Percentiles rank a stretch among this genome's conserved stretches.
Conservation (phyloP, 2,113 vertebrate species). For the Pangasianodon gigas region DNA sequence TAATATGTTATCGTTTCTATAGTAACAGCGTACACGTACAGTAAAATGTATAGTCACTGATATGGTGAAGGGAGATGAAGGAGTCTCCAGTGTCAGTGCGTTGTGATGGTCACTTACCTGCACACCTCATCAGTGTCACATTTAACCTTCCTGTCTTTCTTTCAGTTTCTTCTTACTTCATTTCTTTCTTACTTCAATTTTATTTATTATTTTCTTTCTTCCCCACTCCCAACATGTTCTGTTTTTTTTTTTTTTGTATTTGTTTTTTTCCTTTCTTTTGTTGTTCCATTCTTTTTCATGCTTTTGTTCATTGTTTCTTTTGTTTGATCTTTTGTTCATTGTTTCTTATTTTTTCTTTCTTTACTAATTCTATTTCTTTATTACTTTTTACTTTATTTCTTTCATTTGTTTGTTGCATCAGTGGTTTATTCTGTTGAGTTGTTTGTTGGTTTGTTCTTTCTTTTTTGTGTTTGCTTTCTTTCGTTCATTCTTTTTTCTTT, state of each 20-base stretch:
- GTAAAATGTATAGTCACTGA: background rate
- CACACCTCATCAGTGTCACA: background rate
- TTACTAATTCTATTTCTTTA: too few relatives aligned
- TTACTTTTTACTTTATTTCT: too few relatives aligned
- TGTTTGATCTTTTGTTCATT: too few relatives aligned
- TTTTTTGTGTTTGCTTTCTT: background rate
- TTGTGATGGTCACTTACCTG: background rate
- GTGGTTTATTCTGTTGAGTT: background rate
- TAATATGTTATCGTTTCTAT: background rate
- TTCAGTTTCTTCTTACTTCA: background rate
- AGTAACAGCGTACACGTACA: background rate
- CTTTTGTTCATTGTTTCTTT: background rate
- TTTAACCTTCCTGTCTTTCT: background rate
- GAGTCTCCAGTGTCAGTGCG: background rate
- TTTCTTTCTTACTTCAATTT: background rate
- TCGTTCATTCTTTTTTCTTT: too few relatives aligned
- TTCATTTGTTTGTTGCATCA: background rate
- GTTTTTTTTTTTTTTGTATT: too few relatives aligned
- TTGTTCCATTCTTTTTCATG: too few relatives aligned
- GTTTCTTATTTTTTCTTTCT: too few relatives aligned
- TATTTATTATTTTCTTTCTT: background rate
- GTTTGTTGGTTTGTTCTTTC: background rate
- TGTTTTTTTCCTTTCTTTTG: too few relatives aligned
- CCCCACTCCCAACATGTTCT: background rate
- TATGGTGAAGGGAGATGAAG: background rate